Evolutionary conservation across 2,113 vertebrate species (phyloP), one percentile per base, ranked within the genome.

Genomic region (Pimephales promelas): DNA sequence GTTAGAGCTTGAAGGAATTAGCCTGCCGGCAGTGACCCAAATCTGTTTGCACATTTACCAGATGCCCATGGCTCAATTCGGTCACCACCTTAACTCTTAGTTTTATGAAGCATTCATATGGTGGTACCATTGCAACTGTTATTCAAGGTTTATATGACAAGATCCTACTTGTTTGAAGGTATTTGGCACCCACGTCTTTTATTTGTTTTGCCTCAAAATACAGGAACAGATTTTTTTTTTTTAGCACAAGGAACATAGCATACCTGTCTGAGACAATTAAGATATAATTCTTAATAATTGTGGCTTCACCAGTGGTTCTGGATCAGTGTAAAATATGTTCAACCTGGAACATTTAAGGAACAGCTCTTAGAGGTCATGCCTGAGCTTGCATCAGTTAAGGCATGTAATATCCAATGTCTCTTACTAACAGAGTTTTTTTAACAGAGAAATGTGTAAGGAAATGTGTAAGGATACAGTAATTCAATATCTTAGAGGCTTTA

Each of bases 151-250:
- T 64, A 64, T 34, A 34, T 90, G 85, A 75, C 90, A 91, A 89
- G 91, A 92, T 83, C 84, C 49, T 76, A 87, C 91, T 89, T 87
- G 91, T 83, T 88, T 82, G 14, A 49, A 68, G 68, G 66, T 76
- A 20, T 7, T 77, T 76, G 79, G 78, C 87, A 84, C 56, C 83
- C 20, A 61, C 73, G 64, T 72, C 3, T 78, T 78, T 71, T 79
- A 85, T 40, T 76, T 78, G 49, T 79, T 79, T 76, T 6, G 75
- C 75, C 78, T 18, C 6, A 28, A 31, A 71, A 40, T 13, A 80
- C 13, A 74, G 7, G 6, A 73, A 20, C 28, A 24, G n/a, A n/a
- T n/a, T 5, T 4, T 57, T 70, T n/a, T 49, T 11, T 40, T 64
- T 20, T 20, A 4, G 9, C 18, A 0, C 8, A 11, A 20, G 16